Evolutionary conservation across 2,797 vertebrate genomes (phyloP).

Genomic region (Cuniculus paca): DNA sequence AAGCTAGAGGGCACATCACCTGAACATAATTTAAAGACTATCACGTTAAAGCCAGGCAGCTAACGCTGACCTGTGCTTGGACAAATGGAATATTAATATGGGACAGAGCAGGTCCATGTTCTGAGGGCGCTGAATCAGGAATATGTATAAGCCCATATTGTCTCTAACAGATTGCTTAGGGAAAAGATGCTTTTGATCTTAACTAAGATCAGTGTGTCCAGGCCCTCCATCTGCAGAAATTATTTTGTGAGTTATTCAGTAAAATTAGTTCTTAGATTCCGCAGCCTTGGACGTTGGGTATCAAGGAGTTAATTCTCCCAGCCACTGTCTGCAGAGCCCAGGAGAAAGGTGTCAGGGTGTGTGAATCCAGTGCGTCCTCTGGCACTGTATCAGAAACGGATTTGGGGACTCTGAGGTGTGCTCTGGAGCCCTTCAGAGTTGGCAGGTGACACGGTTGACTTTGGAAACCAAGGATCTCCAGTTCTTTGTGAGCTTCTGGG

Average conservation of each 20-base stretch:
- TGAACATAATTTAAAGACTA: conserved; percentile 40
- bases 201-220: conserved; percentile 21
- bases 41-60: background rate
- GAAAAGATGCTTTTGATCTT: conserved; percentile 31
- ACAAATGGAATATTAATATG: background rate
- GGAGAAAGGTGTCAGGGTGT: background rate
- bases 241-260: conserved; percentile 22
- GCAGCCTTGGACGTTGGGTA: background rate
- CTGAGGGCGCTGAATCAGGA: conserved; percentile 25
- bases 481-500: background rate
- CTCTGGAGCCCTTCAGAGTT: conserved; percentile 1
- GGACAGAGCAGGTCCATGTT: background rate
- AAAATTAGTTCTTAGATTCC: conserved; percentile 29
- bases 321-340: background rate
- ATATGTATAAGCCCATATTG: conserved; percentile 4
- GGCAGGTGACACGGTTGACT: background rate
- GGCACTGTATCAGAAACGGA: background rate
- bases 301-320: conserved; percentile 25
- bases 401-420: background rate
- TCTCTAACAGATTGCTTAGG: conserved; percentile 37
- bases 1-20: background rate
- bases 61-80: background rate
- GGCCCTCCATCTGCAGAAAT: background rate
- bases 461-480: conserved; percentile 15
- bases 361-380: conserved; percentile 7